phyloP scores from a whole-genome alignment of 2,113 vertebrate genomes.

The Clarias magur region DNA sequence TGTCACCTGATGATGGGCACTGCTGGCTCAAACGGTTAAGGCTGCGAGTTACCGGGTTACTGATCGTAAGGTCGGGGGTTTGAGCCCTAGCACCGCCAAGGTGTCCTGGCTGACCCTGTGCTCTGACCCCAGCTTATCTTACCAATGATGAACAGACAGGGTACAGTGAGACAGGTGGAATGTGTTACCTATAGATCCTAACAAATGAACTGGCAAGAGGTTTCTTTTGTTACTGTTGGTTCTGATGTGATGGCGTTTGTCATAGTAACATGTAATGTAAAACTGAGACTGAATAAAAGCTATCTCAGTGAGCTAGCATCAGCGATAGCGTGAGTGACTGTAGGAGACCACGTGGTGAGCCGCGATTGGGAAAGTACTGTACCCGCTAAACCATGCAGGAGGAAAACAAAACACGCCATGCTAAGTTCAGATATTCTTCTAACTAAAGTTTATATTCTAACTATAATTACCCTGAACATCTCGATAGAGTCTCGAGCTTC shows the following conservation, averaged over 20 bases:
- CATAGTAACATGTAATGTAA: neutral
- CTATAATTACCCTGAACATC: constrained; percentile 22
- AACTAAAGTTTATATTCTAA: constrained; percentile 18
- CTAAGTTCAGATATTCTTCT: constrained; percentile 31
- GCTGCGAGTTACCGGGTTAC: too few relatives aligned
- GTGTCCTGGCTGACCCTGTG: too few relatives aligned
- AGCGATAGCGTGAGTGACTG: neutral
- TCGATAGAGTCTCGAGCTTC: neutral
- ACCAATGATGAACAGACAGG: too few relatives aligned
- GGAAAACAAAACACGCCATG: constrained; percentile 51
- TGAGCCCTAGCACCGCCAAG: too few relatives aligned
- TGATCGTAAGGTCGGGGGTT: too few relatives aligned
- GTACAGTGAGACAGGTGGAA: neutral
- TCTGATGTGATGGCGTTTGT: neutral
- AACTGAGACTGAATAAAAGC: neutral
- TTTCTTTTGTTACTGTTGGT: neutral
- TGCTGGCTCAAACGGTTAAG: too few relatives aligned
- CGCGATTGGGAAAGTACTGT: neutral
- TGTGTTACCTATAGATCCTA: neutral
- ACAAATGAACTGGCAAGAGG: neutral
- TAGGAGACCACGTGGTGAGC: neutral
- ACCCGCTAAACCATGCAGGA: constrained; percentile 37
- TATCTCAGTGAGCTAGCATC: neutral
- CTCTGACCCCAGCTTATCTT: too few relatives aligned
- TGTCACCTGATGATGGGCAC: constrained; percentile 74